phyloP scores from a whole-genome alignment of 2,797 vertebrate genomes.

The Pseudopleuronectes americanus region DNA sequence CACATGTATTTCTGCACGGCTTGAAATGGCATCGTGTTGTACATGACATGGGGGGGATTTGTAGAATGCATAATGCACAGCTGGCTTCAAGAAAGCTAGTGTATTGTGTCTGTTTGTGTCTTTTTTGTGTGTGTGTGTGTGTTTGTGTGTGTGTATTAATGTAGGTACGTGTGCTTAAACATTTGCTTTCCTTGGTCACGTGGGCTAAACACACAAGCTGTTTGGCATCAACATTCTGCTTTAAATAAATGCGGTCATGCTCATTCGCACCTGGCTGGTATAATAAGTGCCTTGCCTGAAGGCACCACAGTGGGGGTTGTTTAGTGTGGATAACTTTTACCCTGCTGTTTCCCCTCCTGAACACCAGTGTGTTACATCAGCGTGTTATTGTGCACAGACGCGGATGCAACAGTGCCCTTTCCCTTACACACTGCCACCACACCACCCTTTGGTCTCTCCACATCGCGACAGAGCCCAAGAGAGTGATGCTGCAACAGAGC shows the following conservation, averaged over 20 bases:
- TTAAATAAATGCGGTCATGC: constrained; percentile 7
- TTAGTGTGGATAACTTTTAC: constrained; percentile 28
- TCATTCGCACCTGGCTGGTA: constrained; percentile 15
- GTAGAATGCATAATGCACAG: constrained; percentile 44
- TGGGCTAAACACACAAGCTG: constrained; percentile 7
- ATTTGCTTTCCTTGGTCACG: not conserved
- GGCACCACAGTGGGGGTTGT: constrained; percentile 13
- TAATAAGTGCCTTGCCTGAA: constrained; percentile 19
- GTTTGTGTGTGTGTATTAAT: constrained; percentile 11
- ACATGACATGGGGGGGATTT: constrained; percentile 28
- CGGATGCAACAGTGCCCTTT: constrained; percentile 36
- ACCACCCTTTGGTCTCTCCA: constrained; percentile 44
- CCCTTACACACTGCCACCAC: constrained; percentile 39
- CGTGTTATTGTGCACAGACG: constrained; percentile 40
- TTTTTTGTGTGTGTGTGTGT: constrained; percentile 10
- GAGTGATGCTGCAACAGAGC: constrained; percentile 51
- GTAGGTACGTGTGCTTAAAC: not conserved
- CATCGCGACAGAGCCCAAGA: constrained; percentile 54
- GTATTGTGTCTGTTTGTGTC: constrained; percentile 7
- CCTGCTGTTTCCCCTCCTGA: constrained; percentile 4
- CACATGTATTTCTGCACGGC: constrained; percentile 38
- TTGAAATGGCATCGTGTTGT: constrained; percentile 37
- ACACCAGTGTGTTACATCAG: constrained; percentile 29
- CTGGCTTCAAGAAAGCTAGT: constrained; percentile 19
- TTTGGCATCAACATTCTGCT: not conserved